Evolutionary conservation across 2,888 invertebrate species (phyloP), one percentile per base, ranked within the genome.

Genomic region (Phaonia tiefii): DNA sequence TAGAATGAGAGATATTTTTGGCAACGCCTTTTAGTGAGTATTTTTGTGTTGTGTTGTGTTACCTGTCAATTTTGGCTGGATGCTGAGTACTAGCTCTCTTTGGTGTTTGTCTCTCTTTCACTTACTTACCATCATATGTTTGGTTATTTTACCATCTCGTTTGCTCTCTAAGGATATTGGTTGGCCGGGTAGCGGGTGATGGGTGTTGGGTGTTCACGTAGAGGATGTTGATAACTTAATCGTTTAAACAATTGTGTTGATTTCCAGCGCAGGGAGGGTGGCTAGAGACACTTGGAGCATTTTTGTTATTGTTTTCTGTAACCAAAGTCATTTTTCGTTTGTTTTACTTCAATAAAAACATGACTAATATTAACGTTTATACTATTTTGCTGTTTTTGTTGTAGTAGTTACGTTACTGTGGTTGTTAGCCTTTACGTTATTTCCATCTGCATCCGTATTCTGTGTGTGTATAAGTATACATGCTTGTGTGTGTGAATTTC

Each of bases 281-380:
- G 31, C n/a, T 63, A 81, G 75, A 78, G 39, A 63, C 39, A 42
- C 65, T 76, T 80, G 49, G 51, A 72, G 81, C 69, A 39, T 63
- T 42, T n/a, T 13, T 49, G 15, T 39, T 39, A 15, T 60, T 60
- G 22, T 11, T 80, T 70, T 51, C 37, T 22, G 20, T 20, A 75
- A 78, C 81, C 81, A 81, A 81, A 81, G 81, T 81, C 81, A 81
- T 78, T 81, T 81, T 79, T 81, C 75, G 81, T 81, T 81, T 81
- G 78, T 81, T 81, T 81, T 81, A 79, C 81, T 81, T 78, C 75
- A 81, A 78, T 69, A 78, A 81, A 81, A 81, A 81, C 81, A 78
- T 81, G 78, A 78, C 81, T 79, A 81, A 81, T 81, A 81, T 81
- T 46, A 75, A 75, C 78, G 72, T 76, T 76, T 76, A 77, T 76